A percentile compares a stretch with the other conserved stretches of the same genome.
phyloP scores from a whole-genome alignment of 2,888 invertebrate species.

The Coelogynopora nodosa region DNA sequence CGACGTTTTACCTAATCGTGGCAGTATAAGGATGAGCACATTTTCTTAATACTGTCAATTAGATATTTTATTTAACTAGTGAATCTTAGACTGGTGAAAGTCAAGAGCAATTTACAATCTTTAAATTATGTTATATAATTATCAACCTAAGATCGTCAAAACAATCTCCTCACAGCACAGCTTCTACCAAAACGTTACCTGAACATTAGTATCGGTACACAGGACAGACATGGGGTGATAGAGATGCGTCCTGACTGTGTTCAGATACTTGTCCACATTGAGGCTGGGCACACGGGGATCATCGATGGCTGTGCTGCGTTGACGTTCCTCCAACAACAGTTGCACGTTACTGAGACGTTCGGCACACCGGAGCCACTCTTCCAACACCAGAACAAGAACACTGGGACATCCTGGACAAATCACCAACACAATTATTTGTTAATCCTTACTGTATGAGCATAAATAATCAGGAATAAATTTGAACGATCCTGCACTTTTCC shows the following conservation, averaged over 20 bases:
- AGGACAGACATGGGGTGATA: constrained; percentile 1
- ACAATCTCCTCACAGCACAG: background rate
- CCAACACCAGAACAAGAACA: background rate
- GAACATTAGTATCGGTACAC: background rate
- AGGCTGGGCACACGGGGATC: background rate
- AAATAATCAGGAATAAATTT: too few relatives aligned
- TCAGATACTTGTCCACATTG: background rate
- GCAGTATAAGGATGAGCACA: too few relatives aligned
- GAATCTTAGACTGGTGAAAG: too few relatives aligned
- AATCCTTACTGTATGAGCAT: too few relatives aligned
- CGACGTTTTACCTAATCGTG: too few relatives aligned
- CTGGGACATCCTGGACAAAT: too few relatives aligned
- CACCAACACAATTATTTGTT: too few relatives aligned
- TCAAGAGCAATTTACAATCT: too few relatives aligned
- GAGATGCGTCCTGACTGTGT: background rate
- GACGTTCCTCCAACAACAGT: background rate
- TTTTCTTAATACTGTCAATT: too few relatives aligned
- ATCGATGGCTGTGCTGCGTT: background rate
- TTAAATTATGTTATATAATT: background rate
- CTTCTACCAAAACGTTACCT: constrained; percentile 8
- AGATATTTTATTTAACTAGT: too few relatives aligned
- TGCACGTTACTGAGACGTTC: constrained; percentile 4
- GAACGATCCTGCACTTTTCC: too few relatives aligned
- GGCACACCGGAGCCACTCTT: background rate
- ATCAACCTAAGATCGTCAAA: background rate